Conservation (phyloP, 2,113 vertebrate species). For the Eleginops maclovinus region DNA sequence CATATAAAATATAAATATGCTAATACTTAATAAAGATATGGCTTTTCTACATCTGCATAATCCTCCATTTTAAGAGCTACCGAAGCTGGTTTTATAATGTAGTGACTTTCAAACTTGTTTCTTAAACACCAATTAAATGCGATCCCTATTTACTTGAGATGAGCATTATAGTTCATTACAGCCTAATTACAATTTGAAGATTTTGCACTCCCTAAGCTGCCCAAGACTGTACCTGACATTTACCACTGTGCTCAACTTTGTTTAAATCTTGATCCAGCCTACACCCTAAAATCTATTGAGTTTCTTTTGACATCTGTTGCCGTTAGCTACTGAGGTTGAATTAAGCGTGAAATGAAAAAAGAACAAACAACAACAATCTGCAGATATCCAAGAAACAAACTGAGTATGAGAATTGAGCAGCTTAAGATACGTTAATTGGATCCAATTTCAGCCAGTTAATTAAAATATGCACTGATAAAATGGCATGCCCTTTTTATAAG, state of each 20-base stretch:
- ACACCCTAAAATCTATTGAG: conserved; percentile 13
- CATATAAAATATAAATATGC: neutral
- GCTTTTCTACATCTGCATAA: neutral
- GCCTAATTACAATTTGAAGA: neutral
- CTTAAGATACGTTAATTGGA: neutral
- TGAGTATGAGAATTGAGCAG: neutral
- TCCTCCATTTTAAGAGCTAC: neutral
- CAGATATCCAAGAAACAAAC: neutral
- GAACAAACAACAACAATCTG: neutral
- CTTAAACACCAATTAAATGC: neutral
- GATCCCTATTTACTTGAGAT: neutral
- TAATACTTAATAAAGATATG: neutral
- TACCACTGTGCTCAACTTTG: conserved; percentile 17
- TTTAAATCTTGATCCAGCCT: no score
- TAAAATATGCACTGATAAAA: neutral
- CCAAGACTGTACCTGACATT: conserved; percentile 17
- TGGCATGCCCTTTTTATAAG: neutral
- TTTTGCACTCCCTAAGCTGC: neutral
- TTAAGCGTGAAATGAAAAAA: neutral
- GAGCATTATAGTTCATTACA: neutral
- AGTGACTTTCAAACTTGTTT: neutral
- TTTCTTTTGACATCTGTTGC: conserved; percentile 8
- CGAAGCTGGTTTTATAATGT: neutral
- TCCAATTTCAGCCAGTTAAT: neutral
- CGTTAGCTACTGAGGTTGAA: conserved; percentile 11